Conservation (phyloP, 2,113 vertebrate genomes). For the Taxidea taxus region DNA sequence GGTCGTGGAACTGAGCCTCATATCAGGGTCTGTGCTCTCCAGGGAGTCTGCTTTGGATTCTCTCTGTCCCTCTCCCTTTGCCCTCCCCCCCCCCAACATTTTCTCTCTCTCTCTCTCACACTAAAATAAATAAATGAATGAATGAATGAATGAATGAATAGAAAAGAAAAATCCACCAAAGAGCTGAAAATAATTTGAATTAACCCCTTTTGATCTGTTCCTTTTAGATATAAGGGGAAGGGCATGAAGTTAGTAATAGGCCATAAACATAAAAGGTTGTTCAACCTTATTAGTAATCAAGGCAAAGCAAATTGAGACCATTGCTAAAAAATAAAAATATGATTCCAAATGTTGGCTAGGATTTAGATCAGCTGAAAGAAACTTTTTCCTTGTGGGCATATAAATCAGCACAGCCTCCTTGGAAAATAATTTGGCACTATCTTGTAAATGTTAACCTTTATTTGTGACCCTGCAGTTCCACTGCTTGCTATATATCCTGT, state of each 20-base stretch:
- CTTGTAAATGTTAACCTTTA: not conserved
- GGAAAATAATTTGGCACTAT: not conserved
- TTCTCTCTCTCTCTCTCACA: not conserved
- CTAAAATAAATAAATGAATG: not conserved
- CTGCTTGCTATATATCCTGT: not conserved
- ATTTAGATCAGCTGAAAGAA: not conserved
- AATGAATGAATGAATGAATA: no score
- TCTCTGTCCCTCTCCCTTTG: not conserved
- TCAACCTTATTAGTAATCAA: not conserved
- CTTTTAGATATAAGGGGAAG: not conserved
- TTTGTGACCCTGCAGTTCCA: not conserved
- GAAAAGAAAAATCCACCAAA: not conserved
- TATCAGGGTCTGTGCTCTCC: not conserved
- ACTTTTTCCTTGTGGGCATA: not conserved
- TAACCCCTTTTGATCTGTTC: not conserved
- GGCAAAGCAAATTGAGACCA: not conserved
- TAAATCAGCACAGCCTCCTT: not conserved
- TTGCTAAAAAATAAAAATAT: not conserved
- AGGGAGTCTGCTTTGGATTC: not conserved
- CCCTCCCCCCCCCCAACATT: not conserved
- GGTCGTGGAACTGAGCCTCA: not conserved
- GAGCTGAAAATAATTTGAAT: slow-evolving; percentile 14
- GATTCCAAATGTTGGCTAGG: not conserved
- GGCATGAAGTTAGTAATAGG: not conserved
- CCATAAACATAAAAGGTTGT: not conserved